Conservation (phyloP, 1,140 invertebrate species). For the Drosophila gunungcola region DNA sequence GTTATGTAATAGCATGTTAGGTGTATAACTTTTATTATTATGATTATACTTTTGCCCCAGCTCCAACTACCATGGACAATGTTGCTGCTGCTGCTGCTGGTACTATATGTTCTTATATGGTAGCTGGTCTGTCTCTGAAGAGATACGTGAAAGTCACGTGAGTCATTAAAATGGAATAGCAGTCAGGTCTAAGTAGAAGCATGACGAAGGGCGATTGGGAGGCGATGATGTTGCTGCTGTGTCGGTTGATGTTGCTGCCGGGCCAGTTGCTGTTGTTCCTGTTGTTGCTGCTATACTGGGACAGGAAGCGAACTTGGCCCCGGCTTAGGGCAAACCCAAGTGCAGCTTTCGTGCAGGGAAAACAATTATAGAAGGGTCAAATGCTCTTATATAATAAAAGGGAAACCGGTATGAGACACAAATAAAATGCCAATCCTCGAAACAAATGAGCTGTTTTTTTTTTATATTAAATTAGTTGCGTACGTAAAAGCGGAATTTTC, state of each 20-base stretch:
- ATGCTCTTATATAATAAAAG: neutral
- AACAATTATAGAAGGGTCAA: neutral
- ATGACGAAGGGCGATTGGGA: slow-evolving; percentile 32
- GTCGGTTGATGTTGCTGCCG: neutral
- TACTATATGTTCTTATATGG: slow-evolving; percentile 16
- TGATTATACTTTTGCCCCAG: slow-evolving; percentile 67
- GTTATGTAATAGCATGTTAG: slow-evolving; percentile 82
- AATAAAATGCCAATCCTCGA: no score
- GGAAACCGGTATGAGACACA: neutral
- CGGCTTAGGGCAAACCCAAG: slow-evolving; percentile 33
- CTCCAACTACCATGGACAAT: slow-evolving; percentile 28
- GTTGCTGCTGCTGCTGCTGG: slow-evolving; percentile 25
- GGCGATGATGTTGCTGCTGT: neutral
- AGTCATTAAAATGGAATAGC: slow-evolving; percentile 82
- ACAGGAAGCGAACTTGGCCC: slow-evolving; percentile 40
- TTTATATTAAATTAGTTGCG: no score
- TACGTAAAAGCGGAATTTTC: no score
- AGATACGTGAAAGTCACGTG: slow-evolving; percentile 82
- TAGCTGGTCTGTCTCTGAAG: slow-evolving; percentile 25
- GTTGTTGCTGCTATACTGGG: slow-evolving; percentile 13
- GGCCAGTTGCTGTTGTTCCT: neutral
- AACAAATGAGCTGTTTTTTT: no score
- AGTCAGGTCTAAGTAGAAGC: slow-evolving; percentile 54
- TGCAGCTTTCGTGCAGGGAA: slow-evolving; percentile 23
- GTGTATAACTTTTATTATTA: slow-evolving; percentile 83